These are phyloP conservation scores for Hyles lineata DNA, from an alignment of 2,888 invertebrate genomes.

Conservation along the genomic window DNA sequence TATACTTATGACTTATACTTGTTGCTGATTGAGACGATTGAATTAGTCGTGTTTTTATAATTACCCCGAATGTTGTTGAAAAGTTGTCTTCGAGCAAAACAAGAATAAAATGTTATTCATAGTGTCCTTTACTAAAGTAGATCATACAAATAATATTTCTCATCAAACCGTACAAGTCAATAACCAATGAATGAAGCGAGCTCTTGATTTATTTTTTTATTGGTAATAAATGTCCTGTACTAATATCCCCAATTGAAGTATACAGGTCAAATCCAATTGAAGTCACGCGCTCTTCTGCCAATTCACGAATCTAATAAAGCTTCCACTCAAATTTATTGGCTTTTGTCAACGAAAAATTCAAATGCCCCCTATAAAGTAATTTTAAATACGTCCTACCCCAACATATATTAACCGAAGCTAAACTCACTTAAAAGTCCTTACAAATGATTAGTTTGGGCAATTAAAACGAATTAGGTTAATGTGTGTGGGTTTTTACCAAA, in stretches of 20 bases:
- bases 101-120: too few relatives aligned
- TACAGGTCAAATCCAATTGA: constrained; percentile 5
- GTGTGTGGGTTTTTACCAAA: constrained; percentile 75
- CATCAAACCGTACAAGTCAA: too few relatives aligned
- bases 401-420: constrained; percentile 43
- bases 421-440: constrained; percentile 69
- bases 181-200: background rate
- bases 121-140: too few relatives aligned
- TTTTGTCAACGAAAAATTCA: constrained; percentile 15
- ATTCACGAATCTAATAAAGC: constrained; percentile 3
- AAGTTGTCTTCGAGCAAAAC: too few relatives aligned
- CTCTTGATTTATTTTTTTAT: constrained; percentile 14
- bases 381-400: background rate
- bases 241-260: constrained; percentile 17
- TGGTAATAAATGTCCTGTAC: background rate
- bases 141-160: too few relatives aligned
- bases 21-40: too few relatives aligned
- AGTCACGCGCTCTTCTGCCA: constrained; percentile 19
- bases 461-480: constrained; percentile 84
- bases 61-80: too few relatives aligned
- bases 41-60: too few relatives aligned
- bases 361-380: constrained; percentile 14
- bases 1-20: too few relatives aligned
- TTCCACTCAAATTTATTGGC: constrained; percentile 8
- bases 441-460: constrained; percentile 80